phyloP scores from a whole-genome alignment of 2,113 vertebrate species.

The Tinamus guttatus region DNA sequence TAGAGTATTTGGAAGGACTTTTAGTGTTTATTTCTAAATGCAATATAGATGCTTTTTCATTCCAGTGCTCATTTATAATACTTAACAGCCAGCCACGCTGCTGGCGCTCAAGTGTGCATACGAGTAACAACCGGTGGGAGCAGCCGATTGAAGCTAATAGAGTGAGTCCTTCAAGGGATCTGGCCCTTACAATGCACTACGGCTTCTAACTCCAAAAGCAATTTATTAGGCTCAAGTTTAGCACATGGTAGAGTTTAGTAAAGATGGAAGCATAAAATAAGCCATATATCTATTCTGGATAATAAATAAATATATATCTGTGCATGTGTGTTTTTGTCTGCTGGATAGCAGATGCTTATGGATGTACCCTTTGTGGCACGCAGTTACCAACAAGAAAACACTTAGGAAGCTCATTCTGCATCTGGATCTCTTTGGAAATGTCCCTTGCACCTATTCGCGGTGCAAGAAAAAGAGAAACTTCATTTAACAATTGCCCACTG shows the following conservation, averaged over 20 bases:
- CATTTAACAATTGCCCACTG: not conserved
- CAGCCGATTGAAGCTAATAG: constrained; percentile 36
- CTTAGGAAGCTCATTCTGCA: not conserved
- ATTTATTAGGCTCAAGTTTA: not conserved
- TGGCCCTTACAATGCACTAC: not conserved
- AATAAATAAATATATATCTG: not conserved
- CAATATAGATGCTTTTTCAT: not conserved
- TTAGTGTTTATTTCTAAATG: not conserved
- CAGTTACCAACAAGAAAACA: not conserved
- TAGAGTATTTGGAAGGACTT: not conserved
- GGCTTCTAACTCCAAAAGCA: not conserved
- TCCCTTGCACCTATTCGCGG: not conserved
- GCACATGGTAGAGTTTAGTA: not conserved
- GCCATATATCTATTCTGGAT: not conserved
- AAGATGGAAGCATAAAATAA: not conserved
- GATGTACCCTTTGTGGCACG: not conserved
- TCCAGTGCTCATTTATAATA: not conserved
- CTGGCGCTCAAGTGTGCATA: not conserved
- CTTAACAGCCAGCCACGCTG: not conserved
- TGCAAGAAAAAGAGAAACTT: not conserved
- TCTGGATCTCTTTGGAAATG: not conserved
- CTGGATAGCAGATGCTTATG: not conserved
- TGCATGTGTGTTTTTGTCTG: not conserved
- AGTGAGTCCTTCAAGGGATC: not conserved
- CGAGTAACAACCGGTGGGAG: not conserved